These are phyloP conservation scores for Nomada fabriciana DNA, from an alignment of 2,888 invertebrate species.

Conservation along the genomic window DNA sequence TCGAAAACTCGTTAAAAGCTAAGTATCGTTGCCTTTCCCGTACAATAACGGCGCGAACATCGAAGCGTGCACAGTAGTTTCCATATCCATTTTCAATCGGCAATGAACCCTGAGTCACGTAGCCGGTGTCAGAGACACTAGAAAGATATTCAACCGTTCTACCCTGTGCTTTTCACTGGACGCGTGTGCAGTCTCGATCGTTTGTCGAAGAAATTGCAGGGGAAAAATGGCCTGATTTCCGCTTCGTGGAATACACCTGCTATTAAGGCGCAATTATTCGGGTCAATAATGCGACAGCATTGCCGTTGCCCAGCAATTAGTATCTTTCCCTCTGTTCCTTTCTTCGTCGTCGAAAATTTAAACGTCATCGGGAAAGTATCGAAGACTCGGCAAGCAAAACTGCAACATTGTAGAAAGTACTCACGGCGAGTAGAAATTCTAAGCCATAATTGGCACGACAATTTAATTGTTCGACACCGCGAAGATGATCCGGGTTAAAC, in stretches of 20 bases:
- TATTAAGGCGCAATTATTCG: conserved; percentile 63
- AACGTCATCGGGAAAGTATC: not conserved
- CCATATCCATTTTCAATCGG: conserved; percentile 31
- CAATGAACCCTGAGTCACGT: conserved; percentile 37
- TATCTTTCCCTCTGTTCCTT: conserved; percentile 1
- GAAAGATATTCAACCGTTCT: not conserved
- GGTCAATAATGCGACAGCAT: conserved; percentile 49
- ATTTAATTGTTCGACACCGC: conserved; percentile 21
- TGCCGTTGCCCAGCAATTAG: conserved; percentile 6
- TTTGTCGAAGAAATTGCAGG: conserved; percentile 24
- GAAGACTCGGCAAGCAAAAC: not conserved
- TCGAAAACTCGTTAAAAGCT: conserved; percentile 41
- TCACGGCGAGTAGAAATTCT: not conserved
- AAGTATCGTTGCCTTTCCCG: conserved; percentile 30
- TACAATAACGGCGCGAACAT: not conserved
- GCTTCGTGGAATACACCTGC: conserved; percentile 25
- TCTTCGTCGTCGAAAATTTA: conserved; percentile 26
- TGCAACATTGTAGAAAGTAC: conserved; percentile 4
- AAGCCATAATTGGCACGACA: not conserved
- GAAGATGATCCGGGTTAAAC: not conserved
- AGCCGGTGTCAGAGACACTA: conserved; percentile 11
- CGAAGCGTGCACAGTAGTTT: conserved; percentile 10
- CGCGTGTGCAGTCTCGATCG: not conserved
- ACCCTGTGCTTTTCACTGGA: conserved; percentile 38
- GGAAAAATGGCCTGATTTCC: conserved; percentile 51